phyloP scores from a whole-genome alignment of 2,797 vertebrate genomes.

The Squalus acanthias region DNA sequence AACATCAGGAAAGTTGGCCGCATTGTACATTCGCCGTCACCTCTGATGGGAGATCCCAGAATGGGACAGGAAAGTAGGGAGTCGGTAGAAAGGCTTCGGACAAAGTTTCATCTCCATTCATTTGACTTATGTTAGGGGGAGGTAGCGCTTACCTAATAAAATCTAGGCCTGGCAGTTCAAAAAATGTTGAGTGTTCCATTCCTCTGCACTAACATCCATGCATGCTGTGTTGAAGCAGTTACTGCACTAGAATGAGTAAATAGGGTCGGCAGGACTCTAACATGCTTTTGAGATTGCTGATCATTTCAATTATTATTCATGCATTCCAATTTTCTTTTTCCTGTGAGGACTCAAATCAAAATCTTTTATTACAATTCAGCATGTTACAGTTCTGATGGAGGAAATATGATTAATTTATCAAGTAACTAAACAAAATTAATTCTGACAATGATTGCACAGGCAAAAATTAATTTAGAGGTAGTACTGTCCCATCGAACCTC shows the following conservation, averaged over 20 bases:
- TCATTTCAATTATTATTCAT: constrained; percentile 24
- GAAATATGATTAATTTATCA: constrained; percentile 22
- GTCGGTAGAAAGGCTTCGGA: background rate
- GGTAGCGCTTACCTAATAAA: background rate
- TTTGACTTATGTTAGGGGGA: background rate
- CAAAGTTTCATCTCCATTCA: background rate
- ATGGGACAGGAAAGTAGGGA: background rate
- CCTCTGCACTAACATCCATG: background rate
- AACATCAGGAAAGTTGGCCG: background rate
- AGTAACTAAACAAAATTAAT: constrained; percentile 22
- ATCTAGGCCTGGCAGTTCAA: background rate
- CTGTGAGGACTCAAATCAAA: constrained; percentile 13
- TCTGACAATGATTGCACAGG: background rate
- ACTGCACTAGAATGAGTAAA: background rate
- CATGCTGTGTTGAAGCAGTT: background rate
- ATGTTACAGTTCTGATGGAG: constrained; percentile 3
- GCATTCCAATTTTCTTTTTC: background rate
- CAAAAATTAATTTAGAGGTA: background rate
- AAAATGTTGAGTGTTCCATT: background rate
- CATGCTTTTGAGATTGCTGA: background rate
- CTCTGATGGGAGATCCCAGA: background rate
- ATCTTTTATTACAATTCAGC: background rate
- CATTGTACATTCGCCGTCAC: background rate
- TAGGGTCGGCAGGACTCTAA: background rate
- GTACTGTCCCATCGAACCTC: background rate